These are phyloP conservation scores for Steinernema khuongi DNA, from an alignment of 1,140 invertebrate genomes.

Conservation along the genomic window DNA sequence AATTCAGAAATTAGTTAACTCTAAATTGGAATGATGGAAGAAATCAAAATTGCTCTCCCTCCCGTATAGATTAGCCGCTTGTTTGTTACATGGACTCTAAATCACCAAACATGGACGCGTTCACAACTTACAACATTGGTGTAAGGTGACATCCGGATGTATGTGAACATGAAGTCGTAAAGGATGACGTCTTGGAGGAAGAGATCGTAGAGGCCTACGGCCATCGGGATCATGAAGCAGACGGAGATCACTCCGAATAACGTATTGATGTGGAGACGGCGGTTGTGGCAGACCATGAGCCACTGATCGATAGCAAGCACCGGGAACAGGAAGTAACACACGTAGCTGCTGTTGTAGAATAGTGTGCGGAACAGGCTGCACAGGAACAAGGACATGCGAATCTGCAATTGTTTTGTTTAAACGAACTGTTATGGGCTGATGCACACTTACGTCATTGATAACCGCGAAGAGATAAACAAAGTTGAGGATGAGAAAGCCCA, in stretches of 20 bases:
- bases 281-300: conserved; percentile 48
- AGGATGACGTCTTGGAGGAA: conserved; percentile 47
- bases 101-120: background rate
- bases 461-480: conserved; percentile 46
- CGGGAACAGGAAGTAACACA: conserved; percentile 50
- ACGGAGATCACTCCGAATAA: conserved; percentile 38
- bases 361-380: conserved; percentile 45
- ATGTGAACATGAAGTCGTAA: conserved; percentile 50
- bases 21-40: too few relatives aligned
- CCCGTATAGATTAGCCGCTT: too few relatives aligned
- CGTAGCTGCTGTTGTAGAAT: conserved; percentile 50
- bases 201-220: conserved; percentile 48
- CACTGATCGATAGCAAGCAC: conserved; percentile 52
- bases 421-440: background rate
- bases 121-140: conserved; percentile 43
- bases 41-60: too few relatives aligned
- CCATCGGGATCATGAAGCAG: conserved; percentile 50
- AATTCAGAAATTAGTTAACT: too few relatives aligned
- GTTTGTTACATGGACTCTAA: conserved; percentile 1
- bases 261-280: conserved; percentile 36
- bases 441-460: conserved; percentile 39
- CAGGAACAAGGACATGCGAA: conserved; percentile 41
- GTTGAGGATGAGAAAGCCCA: conserved; percentile 48
- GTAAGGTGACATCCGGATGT: conserved; percentile 47
- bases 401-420: conserved; percentile 25